Conservation (phyloP, 2,797 vertebrate species). For the Erpetoichthys calabaricus region DNA sequence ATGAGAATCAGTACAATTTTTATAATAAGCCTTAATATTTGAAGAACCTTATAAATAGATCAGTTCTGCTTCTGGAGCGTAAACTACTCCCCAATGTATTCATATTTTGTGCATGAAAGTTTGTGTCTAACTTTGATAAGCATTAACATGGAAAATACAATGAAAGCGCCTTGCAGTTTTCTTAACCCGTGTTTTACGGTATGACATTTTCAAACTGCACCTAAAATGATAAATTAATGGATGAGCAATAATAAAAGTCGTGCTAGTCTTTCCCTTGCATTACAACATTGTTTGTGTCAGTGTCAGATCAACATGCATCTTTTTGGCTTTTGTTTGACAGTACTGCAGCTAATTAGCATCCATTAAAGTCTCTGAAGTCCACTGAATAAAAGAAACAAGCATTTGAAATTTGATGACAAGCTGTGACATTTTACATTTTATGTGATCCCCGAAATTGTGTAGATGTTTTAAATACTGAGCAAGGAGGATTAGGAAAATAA, state of each 20-base stretch:
- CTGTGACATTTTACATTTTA: no score
- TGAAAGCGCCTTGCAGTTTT: neutral
- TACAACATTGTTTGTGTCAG: neutral
- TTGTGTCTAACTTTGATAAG: neutral
- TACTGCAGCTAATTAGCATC: slow-evolving; percentile 1
- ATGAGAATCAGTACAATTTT: no score
- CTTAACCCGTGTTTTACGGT: neutral
- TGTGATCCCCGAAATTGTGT: no score
- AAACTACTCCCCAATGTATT: no score
- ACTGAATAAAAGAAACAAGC: neutral
- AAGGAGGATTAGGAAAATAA: no score
- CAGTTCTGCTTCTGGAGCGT: no score
- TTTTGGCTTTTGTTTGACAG: neutral
- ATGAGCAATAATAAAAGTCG: neutral
- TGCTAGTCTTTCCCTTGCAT: neutral
- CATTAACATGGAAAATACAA: neutral
- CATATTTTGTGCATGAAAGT: no score
- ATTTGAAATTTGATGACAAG: neutral
- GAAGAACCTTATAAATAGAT: no score
- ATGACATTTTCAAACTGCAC: neutral
- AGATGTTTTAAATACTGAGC: no score
- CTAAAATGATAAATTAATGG: no score
- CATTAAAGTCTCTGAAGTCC: neutral
- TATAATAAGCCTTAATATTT: no score
- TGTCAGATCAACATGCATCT: neutral